Conservation (phyloP, 2,113 vertebrate genomes). For the Oryzias melastigma region DNA sequence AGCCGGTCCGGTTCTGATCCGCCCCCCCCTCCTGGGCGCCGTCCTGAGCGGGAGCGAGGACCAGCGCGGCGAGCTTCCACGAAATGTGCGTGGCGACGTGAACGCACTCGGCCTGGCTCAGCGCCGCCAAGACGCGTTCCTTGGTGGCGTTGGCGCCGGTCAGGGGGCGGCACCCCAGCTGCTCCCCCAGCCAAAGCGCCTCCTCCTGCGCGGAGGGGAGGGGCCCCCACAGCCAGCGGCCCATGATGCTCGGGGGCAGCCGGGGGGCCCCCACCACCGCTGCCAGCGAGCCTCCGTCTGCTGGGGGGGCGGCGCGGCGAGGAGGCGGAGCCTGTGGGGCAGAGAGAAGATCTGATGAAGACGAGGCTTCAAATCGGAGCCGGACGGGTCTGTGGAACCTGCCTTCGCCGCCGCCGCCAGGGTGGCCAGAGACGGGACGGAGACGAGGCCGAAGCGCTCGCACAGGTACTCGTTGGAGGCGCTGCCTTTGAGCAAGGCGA, state of each 20-base stretch:
- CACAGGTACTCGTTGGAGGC: constrained; percentile 96
- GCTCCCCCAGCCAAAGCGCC: constrained; percentile 87
- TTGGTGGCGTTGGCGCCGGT: constrained; percentile 87
- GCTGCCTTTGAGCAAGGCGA: constrained; percentile 94
- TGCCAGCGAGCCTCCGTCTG: constrained; percentile 85
- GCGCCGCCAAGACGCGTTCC: constrained; percentile 86
- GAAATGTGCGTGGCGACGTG: constrained; percentile 95
- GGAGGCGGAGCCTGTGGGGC: constrained; percentile 72
- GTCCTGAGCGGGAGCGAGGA: constrained; percentile 84
- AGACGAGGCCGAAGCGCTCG: constrained; percentile 90
- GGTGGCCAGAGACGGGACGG: constrained; percentile 86
- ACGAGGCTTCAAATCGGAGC: not conserved
- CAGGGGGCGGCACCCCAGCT: constrained; percentile 89
- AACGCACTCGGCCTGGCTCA: constrained; percentile 89
- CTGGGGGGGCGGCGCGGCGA: constrained; percentile 73
- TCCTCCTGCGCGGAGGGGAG: constrained; percentile 93
- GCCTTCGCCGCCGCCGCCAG: constrained; percentile 83
- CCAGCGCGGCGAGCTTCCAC: constrained; percentile 91
- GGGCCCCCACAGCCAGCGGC: constrained; percentile 94
- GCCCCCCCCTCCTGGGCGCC: constrained; percentile 8
- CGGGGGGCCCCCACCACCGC: constrained; percentile 90
- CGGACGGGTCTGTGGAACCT: too few species aligned
- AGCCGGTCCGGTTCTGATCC: constrained; percentile 50
- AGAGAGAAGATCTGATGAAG: not conserved
- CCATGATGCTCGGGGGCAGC: constrained; percentile 88